phyloP scores from a whole-genome alignment of 2,888 invertebrate species.

The Cryptus armator region DNA sequence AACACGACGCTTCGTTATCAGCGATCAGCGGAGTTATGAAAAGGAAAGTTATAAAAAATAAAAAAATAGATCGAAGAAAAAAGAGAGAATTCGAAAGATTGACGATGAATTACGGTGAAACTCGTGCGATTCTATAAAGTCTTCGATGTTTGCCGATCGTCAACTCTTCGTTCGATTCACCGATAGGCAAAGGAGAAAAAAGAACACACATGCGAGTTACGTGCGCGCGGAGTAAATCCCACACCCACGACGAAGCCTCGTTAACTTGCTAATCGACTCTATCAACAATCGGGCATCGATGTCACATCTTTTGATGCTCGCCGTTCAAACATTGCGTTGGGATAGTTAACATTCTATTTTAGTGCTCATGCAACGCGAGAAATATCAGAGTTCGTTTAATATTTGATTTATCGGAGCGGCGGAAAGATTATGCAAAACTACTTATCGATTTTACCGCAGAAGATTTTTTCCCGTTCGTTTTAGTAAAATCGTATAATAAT shows the following conservation, averaged over 20 bases:
- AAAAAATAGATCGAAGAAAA: slow-evolving; percentile 20
- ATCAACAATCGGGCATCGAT: slow-evolving; percentile 55
- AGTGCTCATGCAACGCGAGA: not conserved
- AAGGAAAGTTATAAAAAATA: not conserved
- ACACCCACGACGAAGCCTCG: slow-evolving; percentile 43
- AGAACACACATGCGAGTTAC: slow-evolving; percentile 27
- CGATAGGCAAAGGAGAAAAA: not conserved
- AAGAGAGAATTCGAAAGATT: slow-evolving; percentile 10
- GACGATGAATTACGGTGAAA: slow-evolving; percentile 41
- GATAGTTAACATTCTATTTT: slow-evolving; percentile 12
- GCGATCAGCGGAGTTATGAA: slow-evolving; percentile 35
- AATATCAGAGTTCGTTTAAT: slow-evolving; percentile 10
- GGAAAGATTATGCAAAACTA: not conserved
- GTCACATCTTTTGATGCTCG: not conserved
- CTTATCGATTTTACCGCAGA: not conserved
- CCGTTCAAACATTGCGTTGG: slow-evolving; percentile 1
- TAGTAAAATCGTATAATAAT: no score
- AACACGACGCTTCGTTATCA: not conserved
- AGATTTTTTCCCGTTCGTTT: not conserved
- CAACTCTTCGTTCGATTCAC: slow-evolving; percentile 1
- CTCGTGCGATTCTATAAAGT: slow-evolving; percentile 8
- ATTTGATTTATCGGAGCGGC: not conserved
- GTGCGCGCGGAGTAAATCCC: slow-evolving; percentile 40
- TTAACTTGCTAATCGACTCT: slow-evolving; percentile 54
- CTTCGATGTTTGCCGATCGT: slow-evolving; percentile 21